These are phyloP conservation scores for Alethe diademata DNA, from an alignment of 2,113 vertebrate genomes.

Conservation along the genomic window DNA sequence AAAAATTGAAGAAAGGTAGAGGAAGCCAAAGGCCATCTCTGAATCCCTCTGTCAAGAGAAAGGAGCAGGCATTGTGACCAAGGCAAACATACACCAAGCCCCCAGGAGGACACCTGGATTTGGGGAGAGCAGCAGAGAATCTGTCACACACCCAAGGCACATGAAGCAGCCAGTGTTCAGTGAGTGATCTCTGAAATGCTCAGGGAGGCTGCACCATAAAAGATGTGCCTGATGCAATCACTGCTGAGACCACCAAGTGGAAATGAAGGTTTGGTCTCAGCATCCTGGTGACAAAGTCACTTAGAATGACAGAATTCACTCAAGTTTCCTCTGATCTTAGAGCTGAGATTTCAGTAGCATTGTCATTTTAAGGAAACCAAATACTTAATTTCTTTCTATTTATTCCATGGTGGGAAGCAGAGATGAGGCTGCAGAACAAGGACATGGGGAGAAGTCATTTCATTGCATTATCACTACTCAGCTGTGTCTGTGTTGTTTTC, in stretches of 20 bases:
- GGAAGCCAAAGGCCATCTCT: not conserved
- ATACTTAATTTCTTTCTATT: not conserved
- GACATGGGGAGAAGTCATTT: not conserved
- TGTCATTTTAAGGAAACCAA: not conserved
- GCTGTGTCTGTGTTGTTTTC: not conserved
- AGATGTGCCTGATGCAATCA: not conserved
- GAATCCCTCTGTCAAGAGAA: not conserved
- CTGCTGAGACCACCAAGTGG: not conserved
- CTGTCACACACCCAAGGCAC: not conserved
- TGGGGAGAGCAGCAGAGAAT: not conserved
- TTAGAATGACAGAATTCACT: not conserved
- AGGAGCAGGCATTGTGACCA: not conserved
- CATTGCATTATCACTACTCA: not conserved
- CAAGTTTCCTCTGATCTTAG: not conserved
- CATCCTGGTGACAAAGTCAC: not conserved
- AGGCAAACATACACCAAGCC: not conserved
- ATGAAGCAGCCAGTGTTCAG: accelerated
- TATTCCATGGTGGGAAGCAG: not conserved
- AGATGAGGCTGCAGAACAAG: not conserved
- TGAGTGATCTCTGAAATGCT: not conserved
- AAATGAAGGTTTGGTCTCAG: not conserved
- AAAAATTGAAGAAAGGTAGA: not conserved
- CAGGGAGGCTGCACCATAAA: not conserved
- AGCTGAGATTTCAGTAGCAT: not conserved
- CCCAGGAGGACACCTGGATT: not conserved